A percentile compares a stretch with the other conserved stretches of the same genome.
phyloP scores from a whole-genome alignment of 2,888 invertebrate genomes.

The Chaitophorus viminalis region DNA sequence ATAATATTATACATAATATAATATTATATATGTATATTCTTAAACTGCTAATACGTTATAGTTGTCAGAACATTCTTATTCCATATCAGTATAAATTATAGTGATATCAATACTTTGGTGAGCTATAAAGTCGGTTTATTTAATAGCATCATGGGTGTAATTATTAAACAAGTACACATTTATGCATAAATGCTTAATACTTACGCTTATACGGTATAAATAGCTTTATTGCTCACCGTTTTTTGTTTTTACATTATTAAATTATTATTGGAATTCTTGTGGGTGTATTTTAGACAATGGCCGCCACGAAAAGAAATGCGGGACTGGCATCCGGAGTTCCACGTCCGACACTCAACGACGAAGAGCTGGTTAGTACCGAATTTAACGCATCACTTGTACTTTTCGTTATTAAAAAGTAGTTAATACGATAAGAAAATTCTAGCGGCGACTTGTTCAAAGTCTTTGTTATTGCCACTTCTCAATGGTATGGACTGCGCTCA shows the following conservation, averaged over 20 bases:
- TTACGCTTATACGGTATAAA: constrained; percentile 20
- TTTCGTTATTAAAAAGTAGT: constrained; percentile 51
- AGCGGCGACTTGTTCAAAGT: background rate
- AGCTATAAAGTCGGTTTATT: constrained; percentile 42
- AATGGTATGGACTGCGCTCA: background rate
- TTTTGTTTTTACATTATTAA: constrained; percentile 19
- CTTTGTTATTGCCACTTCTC: background rate
- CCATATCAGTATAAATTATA: background rate
- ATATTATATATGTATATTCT: background rate
- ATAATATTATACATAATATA: background rate
- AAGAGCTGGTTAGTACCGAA: constrained; percentile 90
- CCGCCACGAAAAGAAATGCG: constrained; percentile 96
- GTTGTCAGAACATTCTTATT: constrained; percentile 32
- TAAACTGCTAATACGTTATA: background rate
- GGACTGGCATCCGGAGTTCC: constrained; percentile 97
- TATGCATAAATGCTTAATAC: constrained; percentile 35
- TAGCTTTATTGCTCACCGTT: constrained; percentile 33
- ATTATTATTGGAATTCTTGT: constrained; percentile 47
- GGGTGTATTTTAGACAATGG: constrained; percentile 86
- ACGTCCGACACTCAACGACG: constrained; percentile 96
- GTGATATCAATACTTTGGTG: constrained; percentile 38
- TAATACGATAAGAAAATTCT: constrained; percentile 20
- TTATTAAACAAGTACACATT: constrained; percentile 21
- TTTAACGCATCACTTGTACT: background rate
- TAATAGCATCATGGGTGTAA: constrained; percentile 13